Evolutionary conservation across 2,113 vertebrate species (phyloP).

Genomic region (Arenaria interpres): DNA sequence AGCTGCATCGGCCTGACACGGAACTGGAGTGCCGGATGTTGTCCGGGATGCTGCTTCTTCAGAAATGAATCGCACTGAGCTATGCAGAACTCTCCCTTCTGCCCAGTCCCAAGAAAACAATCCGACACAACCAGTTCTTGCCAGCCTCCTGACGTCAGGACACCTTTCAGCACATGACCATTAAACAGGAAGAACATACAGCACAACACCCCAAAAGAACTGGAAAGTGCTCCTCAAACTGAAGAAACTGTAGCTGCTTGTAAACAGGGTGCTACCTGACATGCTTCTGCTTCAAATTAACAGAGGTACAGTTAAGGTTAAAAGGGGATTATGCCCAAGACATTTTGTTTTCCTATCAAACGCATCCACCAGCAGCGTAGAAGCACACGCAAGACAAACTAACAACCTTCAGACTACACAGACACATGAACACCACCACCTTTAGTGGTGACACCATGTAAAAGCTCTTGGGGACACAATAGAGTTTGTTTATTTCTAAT

Average conservation of each 20-base stretch:
- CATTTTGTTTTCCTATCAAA: neutral
- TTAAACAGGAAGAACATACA: neutral
- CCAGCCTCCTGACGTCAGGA: neutral
- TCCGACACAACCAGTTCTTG: slow-evolving; percentile 13
- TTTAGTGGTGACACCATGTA: neutral
- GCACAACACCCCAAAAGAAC: neutral
- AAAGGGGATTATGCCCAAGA: neutral
- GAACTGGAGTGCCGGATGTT: neutral
- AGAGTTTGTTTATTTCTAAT: neutral
- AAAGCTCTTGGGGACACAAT: neutral
- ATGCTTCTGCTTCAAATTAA: neutral
- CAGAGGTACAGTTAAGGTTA: neutral
- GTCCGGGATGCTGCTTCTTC: neutral
- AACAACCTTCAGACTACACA: neutral
- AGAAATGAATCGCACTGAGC: neutral
- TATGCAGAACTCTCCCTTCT: neutral
- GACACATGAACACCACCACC: neutral
- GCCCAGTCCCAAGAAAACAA: neutral
- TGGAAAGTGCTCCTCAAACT: neutral
- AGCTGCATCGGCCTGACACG: neutral
- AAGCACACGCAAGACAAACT: neutral
- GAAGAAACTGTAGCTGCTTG: neutral
- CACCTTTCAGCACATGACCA: neutral
- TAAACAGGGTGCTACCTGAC: neutral
- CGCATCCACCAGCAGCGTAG: neutral